Evolutionary conservation across 1,140 invertebrate species (phyloP), one percentile per base, ranked within the genome.

Genomic region (Fragariocoptes setiger): DNA sequence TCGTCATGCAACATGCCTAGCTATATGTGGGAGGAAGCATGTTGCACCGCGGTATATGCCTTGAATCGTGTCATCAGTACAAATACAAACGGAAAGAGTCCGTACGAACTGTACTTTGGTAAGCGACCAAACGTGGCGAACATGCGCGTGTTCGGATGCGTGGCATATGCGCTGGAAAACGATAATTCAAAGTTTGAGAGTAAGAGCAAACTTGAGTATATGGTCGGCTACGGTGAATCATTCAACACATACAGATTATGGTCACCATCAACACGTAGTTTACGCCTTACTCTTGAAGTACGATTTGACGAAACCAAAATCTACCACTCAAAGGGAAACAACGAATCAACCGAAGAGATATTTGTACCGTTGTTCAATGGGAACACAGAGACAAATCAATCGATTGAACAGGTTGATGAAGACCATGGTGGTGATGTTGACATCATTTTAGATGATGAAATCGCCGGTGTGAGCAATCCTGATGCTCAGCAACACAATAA

Each of bases 91-190:
- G 25, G n/a, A 8, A 31, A 54, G 39, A 44, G 21, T n/a, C 41
- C 39, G 40, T 61, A 21, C 25, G 44, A 49, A 37, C 12, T 36
- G 39, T 47, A 39, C 38, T 36, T 45, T 21, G 31, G 38, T 14
- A 21, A 38, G 19, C 20, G 39, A 37, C 37, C 37, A 0, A 36
- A 36, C 22, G 19, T 47, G n/a, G 42, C 41, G 0, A 19, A 46
- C 15, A 19, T 48, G 16, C 21, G 36, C 14, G 40, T 40, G 18
- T 44, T 44, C 31, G 42, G 45, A 20, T 44, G 37, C 4, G 38
- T 15, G 17, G 36, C 15, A 16, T 47, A 39, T 18, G 42, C 21
- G 25, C 8, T 31, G 8, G n/a, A 8, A 31, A 31, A 31, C 25
- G n/a, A n/a, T 31, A 8, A 31, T 8, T 31, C 25, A 8, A 31